Base-by-base conservation (phyloP, 1,140 invertebrate species). In the Drosophila kurseongensis region DNA sequence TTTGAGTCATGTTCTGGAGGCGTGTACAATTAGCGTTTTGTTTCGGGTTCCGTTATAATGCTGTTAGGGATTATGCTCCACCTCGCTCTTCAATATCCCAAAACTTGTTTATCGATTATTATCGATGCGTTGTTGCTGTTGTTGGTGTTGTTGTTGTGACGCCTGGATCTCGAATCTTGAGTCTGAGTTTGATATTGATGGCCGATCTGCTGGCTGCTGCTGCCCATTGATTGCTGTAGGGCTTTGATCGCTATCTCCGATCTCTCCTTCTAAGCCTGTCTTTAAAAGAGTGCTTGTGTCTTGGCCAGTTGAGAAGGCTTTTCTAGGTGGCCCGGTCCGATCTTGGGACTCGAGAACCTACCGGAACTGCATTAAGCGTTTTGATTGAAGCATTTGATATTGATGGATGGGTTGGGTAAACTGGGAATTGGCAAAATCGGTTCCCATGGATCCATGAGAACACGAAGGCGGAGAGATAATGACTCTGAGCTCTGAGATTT, bases 11-110 rank as follows among this genome's bases (percentile, higher is more conserved):
- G 84, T 86, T 86, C 83, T 83, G 77, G 84, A 83, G 83, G 83
- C 83, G 83, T 80, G 83, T 81, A 89, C 83, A 88, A 88, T 88
- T 88, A 88, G 83, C 84, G 84, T 79, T 86, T 85, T 86, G 80
- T 83, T 73, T 66, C 65, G 65, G 41, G 83, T 89, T 89, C 83
- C 83, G 83, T 88, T 88, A 88, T 79, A 86, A 86, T 89, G 83
- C 83, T 77, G 57, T 59, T 82, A 83, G 83, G 83, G 84, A 86
- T 86, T 86, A 89, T 77, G 74, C 80, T 62, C 29, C 16, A 29
- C 60, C 38, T 35, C 41, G 45, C 48, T 55, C 59, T 18, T 18
- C 52, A 27, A 35, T 62, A 76, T 71, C 72, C 63, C 51, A 69
- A 66, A 89, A 86, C 83, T 88, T 76, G 84, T 89, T 83, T 77